Conservation (phyloP, 2,888 invertebrate genomes). For the Seladonia tumulorum region DNA sequence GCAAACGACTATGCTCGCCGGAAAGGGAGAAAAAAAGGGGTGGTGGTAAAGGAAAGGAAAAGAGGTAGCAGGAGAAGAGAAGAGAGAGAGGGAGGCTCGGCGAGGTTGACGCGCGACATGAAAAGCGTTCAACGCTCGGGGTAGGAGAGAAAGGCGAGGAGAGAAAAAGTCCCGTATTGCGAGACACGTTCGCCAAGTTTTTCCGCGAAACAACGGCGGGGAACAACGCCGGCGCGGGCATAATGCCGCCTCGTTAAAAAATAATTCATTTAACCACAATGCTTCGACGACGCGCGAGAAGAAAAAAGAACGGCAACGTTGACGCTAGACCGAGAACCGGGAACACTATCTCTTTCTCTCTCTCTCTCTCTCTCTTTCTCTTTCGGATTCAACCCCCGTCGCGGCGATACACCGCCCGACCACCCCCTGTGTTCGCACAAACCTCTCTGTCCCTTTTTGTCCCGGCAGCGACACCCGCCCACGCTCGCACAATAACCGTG, state of each 20-base stretch:
- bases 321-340: constrained; percentile 15
- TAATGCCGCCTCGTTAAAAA: constrained; percentile 81
- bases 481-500: constrained; percentile 22
- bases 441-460: background rate
- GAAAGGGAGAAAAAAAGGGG: constrained; percentile 24
- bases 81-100: constrained; percentile 33
- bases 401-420: background rate
- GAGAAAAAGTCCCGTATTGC: constrained; percentile 60
- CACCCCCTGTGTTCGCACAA: background rate
- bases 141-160: constrained; percentile 6
- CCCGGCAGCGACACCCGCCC: background rate
- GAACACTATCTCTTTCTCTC: background rate
- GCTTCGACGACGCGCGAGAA: constrained; percentile 62
- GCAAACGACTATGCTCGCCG: constrained; percentile 34
- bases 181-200: constrained; percentile 72
- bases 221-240: constrained; percentile 73
- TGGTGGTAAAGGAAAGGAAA: constrained; percentile 20
- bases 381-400: constrained; percentile 1
- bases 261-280: constrained; percentile 79
- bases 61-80: constrained; percentile 6
- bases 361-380: background rate
- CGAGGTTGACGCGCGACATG: constrained; percentile 61
- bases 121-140: constrained; percentile 56
- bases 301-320: constrained; percentile 62
- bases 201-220: constrained; percentile 70